A percentile compares a stretch with the other conserved stretches of the same genome.
These are phyloP conservation scores for Ibidorhyncha struthersii DNA, from an alignment of 2,113 vertebrate genomes.

Conservation along the genomic window DNA sequence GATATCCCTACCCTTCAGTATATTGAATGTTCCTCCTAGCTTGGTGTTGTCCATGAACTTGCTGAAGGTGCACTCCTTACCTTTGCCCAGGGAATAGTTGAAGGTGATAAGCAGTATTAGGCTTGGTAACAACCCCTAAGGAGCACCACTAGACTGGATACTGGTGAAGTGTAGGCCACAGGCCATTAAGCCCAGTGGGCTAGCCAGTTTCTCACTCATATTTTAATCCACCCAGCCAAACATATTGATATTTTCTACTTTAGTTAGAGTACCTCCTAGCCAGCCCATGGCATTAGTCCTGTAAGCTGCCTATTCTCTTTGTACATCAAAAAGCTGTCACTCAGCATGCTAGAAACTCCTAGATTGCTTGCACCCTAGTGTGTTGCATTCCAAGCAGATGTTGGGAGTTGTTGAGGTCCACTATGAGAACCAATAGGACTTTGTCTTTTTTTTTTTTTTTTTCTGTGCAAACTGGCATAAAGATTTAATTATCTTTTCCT, in stretches of 20 bases:
- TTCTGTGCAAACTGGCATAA: background rate
- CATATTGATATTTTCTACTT: background rate
- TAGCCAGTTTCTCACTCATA: background rate
- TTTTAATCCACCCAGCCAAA: background rate
- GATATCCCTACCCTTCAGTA: background rate
- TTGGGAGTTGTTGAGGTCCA: background rate
- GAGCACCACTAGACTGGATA: background rate
- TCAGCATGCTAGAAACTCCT: background rate
- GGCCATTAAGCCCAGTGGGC: background rate
- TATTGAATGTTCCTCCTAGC: background rate
- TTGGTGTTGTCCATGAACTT: background rate
- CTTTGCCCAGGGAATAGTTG: background rate
- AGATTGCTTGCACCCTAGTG: background rate
- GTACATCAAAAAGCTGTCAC: background rate
- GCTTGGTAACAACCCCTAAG: background rate
- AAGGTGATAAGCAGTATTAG: background rate
- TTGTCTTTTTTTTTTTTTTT: background rate
- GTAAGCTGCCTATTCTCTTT: fast-evolving
- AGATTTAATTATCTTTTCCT: background rate
- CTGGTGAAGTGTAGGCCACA: background rate
- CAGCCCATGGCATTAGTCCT: background rate
- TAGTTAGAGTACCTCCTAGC: background rate
- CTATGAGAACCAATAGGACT: background rate
- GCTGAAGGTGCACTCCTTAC: background rate
- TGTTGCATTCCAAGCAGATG: background rate